These are phyloP conservation scores for Pachycephala philippinensis DNA, from an alignment of 2,113 vertebrate genomes.

Conservation along the genomic window DNA sequence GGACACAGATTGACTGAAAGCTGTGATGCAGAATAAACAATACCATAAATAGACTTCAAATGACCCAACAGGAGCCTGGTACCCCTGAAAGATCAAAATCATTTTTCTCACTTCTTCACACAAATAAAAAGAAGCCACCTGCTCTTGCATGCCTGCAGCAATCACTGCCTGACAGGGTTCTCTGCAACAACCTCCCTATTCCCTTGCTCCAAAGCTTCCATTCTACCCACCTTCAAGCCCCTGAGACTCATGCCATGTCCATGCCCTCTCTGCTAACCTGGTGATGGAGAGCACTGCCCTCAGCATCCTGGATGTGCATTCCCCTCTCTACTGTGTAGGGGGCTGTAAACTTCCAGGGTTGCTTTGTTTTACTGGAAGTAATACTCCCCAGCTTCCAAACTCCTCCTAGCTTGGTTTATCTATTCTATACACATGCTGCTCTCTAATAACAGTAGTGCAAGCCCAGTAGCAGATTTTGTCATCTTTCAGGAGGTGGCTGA, in stretches of 20 bases:
- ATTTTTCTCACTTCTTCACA: background rate
- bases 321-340: background rate
- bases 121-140: background rate
- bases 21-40: background rate
- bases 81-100: constrained; percentile 5
- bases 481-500: background rate
- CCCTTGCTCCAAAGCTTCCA: background rate
- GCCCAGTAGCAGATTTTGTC: background rate
- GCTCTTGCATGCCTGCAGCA: background rate
- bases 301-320: background rate
- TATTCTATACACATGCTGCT: background rate
- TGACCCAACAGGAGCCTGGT: constrained; percentile 10
- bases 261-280: background rate
- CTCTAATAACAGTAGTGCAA: background rate
- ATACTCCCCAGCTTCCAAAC: background rate
- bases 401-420: background rate
- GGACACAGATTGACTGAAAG: constrained; percentile 44
- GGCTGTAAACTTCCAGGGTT: background rate
- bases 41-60: constrained; percentile 22
- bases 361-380: background rate
- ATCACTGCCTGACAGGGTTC: background rate
- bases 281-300: background rate
- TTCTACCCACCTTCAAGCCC: background rate
- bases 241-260: background rate
- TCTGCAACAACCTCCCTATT: background rate